These are phyloP conservation scores for Agrenia bidenticulata DNA, from an alignment of 2,888 invertebrate genomes.

Conservation along the genomic window DNA sequence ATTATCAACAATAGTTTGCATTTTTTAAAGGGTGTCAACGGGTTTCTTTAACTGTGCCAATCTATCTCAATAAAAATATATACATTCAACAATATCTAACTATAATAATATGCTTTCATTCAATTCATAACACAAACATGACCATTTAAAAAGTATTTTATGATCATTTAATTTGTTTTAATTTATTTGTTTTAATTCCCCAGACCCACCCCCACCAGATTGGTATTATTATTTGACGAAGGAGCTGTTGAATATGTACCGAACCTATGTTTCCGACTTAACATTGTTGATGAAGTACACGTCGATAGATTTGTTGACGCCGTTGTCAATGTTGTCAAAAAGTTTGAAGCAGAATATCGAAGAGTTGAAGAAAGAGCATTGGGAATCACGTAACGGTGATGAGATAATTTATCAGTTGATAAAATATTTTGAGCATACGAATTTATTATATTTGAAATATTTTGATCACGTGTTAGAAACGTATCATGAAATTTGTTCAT, in stretches of 20 bases:
- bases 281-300: too few species aligned
- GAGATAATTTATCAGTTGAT: background rate
- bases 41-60: too few species aligned
- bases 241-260: slow-evolving; percentile 40
- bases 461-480: background rate
- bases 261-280: slow-evolving; percentile 36
- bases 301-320: too few species aligned
- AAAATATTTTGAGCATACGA: slow-evolving; percentile 3
- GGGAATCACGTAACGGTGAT: slow-evolving; percentile 41
- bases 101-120: too few species aligned
- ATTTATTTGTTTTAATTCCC: too few species aligned
- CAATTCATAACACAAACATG: too few species aligned
- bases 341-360: slow-evolving; percentile 18
- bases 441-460: slow-evolving; percentile 2
- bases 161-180: too few species aligned
- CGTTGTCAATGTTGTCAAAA: slow-evolving; percentile 1
- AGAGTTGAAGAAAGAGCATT: slow-evolving; percentile 40
- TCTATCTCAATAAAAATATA: too few species aligned
- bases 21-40: too few species aligned
- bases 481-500: background rate
- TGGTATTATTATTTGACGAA: slow-evolving; percentile 48
- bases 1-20: too few species aligned
- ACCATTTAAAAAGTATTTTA: too few species aligned
- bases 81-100: too few species aligned
- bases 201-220: slow-evolving; percentile 27